A percentile compares a stretch with the other conserved stretches of the same genome.
phyloP scores from a whole-genome alignment of 2,113 vertebrate species.

The Irena cyanogastra region DNA sequence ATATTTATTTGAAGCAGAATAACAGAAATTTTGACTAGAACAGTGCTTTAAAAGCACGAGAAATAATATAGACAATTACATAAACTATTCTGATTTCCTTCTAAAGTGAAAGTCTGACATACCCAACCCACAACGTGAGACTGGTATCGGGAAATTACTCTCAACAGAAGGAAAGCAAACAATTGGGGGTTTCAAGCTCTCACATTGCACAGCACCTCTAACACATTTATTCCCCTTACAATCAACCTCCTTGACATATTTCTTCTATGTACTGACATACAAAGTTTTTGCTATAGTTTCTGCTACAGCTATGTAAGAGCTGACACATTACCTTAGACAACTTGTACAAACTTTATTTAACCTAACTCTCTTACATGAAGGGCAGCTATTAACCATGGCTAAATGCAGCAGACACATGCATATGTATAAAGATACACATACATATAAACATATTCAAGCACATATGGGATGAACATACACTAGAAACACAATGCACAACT shows the following conservation, averaged over 20 bases:
- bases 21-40: background rate
- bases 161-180: background rate
- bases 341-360: background rate
- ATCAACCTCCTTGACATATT: background rate
- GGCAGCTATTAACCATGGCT: background rate
- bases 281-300: background rate
- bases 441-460: background rate
- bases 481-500: background rate
- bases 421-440: background rate
- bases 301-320: background rate
- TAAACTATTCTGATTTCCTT: background rate
- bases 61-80: background rate
- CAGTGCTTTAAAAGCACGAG: background rate
- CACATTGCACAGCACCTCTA: background rate
- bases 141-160: background rate
- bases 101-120: background rate
- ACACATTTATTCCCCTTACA: background rate
- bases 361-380: rapidly evolving
- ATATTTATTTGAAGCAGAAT: background rate
- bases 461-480: background rate
- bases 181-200: background rate
- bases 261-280: background rate
- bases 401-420: background rate
- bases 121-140: background rate
- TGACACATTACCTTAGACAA: background rate